These are phyloP conservation scores for Atherinosoma microstoma DNA, from an alignment of 2,797 vertebrate species.

Conservation along the genomic window DNA sequence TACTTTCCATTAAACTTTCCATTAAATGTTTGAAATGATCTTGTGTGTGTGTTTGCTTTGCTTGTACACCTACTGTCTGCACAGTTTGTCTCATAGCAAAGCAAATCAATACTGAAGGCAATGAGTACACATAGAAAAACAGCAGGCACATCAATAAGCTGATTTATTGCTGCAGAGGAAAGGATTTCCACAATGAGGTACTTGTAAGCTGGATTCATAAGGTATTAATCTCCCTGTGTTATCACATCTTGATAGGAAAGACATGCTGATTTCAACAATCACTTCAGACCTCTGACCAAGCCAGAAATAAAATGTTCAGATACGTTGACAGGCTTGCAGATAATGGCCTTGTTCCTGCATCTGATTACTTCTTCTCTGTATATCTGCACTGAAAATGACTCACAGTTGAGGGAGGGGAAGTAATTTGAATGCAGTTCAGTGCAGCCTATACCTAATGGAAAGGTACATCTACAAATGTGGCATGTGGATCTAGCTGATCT, in stretches of 20 bases:
- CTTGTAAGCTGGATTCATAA: conserved; percentile 36
- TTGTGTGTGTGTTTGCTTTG: conserved; percentile 21
- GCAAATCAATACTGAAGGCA: conserved; percentile 70
- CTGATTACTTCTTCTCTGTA: conserved; percentile 7
- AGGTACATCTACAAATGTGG: conserved; percentile 35
- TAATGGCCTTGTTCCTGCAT: conserved; percentile 42
- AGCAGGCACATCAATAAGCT: conserved; percentile 64
- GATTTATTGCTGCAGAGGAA: conserved; percentile 66
- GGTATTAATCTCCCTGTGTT: conserved; percentile 48
- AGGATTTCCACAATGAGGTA: conserved; percentile 48
- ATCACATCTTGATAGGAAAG: conserved; percentile 35
- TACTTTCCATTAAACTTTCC: conserved; percentile 35
- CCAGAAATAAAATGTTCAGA: conserved; percentile 51
- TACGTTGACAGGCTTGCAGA: conserved; percentile 29
- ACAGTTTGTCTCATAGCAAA: conserved; percentile 53
- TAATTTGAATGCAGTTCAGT: conserved; percentile 30
- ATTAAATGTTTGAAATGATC: conserved; percentile 25
- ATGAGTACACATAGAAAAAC: conserved; percentile 66
- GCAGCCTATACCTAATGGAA: conserved; percentile 21
- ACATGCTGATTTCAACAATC: conserved; percentile 26
- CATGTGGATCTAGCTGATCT: conserved; percentile 34
- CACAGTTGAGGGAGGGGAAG: conserved; percentile 7
- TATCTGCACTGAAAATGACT: conserved; percentile 23
- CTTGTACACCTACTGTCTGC: conserved; percentile 17
- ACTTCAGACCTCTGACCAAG: conserved; percentile 40